phyloP scores from a whole-genome alignment of 2,888 invertebrate genomes.

The Ctenicera cuprea region DNA sequence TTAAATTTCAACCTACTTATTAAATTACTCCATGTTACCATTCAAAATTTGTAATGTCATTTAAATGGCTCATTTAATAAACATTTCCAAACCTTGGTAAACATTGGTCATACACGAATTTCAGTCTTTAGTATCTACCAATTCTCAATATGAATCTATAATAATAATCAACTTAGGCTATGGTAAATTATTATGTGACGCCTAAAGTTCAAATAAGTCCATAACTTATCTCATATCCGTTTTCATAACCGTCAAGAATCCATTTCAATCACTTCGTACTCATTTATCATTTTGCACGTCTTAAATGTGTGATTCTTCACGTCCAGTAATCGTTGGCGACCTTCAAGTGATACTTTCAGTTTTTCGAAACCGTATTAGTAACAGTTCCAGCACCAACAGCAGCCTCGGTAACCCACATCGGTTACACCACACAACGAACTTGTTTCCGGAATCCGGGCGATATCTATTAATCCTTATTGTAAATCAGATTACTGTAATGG shows the following conservation, averaged over 20 bases:
- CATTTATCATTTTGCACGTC: slow-evolving; percentile 13
- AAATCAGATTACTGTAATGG: slow-evolving; percentile 19
- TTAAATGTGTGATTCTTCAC: not conserved
- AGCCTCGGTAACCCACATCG: slow-evolving; percentile 27
- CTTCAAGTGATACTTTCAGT: slow-evolving; percentile 30
- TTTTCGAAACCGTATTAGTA: slow-evolving; percentile 24
- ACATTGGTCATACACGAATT: not conserved
- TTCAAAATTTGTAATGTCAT: not conserved
- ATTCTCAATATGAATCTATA: not conserved
- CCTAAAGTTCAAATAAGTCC: not conserved
- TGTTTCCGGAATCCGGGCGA: slow-evolving; percentile 32
- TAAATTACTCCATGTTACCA: slow-evolving; percentile 7
- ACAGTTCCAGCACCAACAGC: not conserved
- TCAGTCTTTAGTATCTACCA: not conserved
- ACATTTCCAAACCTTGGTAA: slow-evolving; percentile 5
- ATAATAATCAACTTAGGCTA: not conserved
- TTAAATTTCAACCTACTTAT: slow-evolving; percentile 4
- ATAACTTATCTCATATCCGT: not conserved
- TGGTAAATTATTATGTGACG: not conserved
- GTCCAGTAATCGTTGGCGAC: not conserved
- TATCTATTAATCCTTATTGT: slow-evolving; percentile 7
- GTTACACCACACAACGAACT: slow-evolving; percentile 15
- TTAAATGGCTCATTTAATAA: not conserved
- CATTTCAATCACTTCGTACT: not conserved
- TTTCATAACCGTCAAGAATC: not conserved